Conservation (phyloP, 2,113 vertebrate species). For the Podarcis cretensis region DNA sequence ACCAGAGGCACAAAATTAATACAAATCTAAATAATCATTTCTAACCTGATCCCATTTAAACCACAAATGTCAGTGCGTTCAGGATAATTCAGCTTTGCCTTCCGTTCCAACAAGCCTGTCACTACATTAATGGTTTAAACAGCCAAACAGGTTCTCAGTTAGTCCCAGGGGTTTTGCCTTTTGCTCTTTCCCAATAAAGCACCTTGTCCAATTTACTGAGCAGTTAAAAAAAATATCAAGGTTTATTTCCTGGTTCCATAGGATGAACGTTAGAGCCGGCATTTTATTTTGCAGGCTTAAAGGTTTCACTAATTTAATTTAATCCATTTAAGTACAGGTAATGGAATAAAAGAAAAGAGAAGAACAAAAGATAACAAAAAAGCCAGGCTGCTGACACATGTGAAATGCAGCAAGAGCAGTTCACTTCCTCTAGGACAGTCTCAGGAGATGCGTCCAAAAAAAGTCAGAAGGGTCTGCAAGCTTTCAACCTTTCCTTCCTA, state of each 20-base stretch:
- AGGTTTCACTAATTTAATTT: slow-evolving; percentile 73
- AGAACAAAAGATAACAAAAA: neutral
- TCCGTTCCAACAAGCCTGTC: neutral
- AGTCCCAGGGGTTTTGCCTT: slow-evolving; percentile 24
- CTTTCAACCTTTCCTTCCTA: slow-evolving; percentile 44
- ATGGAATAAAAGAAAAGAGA: slow-evolving; percentile 36
- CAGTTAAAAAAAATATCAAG: slow-evolving; percentile 55
- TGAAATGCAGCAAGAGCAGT: slow-evolving; percentile 52
- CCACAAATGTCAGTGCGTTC: neutral
- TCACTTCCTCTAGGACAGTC: slow-evolving; percentile 38
- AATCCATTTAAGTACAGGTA: slow-evolving; percentile 71
- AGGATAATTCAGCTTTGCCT: slow-evolving; percentile 11
- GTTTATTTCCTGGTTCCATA: slow-evolving; percentile 42
- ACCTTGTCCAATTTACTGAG: slow-evolving; percentile 49
- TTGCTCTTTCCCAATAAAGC: slow-evolving; percentile 35
- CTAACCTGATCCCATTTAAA: neutral
- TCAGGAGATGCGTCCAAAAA: slow-evolving; percentile 48
- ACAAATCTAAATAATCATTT: neutral
- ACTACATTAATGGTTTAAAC: slow-evolving; percentile 26
- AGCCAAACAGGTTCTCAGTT: neutral
- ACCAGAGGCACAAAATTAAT: neutral
- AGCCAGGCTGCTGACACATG: slow-evolving; percentile 43
- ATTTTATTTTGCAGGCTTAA: slow-evolving; percentile 55
- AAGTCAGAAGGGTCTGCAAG: slow-evolving; percentile 59
- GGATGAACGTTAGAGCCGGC: slow-evolving; percentile 35